Base-by-base conservation (phyloP, 2,797 vertebrate genomes). In the Darevskia mixta region DNA sequence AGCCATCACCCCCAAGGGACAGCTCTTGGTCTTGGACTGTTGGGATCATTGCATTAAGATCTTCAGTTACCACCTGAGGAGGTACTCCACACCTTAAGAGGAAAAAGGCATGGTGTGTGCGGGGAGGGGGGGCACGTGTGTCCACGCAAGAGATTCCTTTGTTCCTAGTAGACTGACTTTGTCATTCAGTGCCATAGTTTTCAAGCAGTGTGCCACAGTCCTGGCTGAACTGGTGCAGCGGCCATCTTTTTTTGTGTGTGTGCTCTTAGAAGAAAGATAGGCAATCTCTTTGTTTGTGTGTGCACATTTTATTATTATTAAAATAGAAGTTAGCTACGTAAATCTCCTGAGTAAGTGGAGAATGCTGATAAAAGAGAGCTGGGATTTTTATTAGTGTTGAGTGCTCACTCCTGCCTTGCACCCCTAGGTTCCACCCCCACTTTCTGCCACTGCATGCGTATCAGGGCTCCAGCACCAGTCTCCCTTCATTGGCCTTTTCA, bases 41-140 rank as follows among this genome's bases (percentile, higher is more conserved):
- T 99, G 98, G 98, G 99, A 99, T 97, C 98, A 99, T 20, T 99
- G 99, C 95, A 98, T 99, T 91, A 99, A 99, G 96, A 98, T 99
- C 92, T 99, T 99, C 95, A 98, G 98, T 79, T 99, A 99, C 94
- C 97, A 98, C 86, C 97, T 98, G 93, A 98, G 97, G 96, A 97
- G 98, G 90, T 97, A 98, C 0, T 97, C 97, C 5, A 97, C 97
- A 8, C 97, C 97, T 18, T 98, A 96, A 67, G 73, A 86, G 71
- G n/a, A 71, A 45, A 25, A 82, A 80, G 88, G 27, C 76, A 32
- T 73, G 38, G 88, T 29, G 85, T 88, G 58, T 35, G n/a, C 4
- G 27, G 1, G 18, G 25, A 13, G 3, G 13, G 1, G 11, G 45
- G 15, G 32, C 9, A 72, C 3, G 49, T 55, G 49, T 32, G 4